Conservation (phyloP, 2,797 vertebrate species). For the Pampus argenteus region DNA sequence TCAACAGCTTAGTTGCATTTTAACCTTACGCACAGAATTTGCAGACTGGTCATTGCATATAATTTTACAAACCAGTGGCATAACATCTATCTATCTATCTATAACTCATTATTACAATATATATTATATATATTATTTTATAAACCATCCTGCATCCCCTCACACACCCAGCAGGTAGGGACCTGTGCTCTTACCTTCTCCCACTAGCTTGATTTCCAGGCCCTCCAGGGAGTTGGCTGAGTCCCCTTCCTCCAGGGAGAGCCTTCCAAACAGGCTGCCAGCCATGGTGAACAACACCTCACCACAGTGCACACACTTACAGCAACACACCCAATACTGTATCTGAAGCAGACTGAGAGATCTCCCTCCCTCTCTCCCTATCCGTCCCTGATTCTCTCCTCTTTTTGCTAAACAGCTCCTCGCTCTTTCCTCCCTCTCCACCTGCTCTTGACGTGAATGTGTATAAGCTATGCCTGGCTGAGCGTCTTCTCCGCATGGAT, state of each 20-base stretch:
- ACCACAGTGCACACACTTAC: conserved; percentile 58
- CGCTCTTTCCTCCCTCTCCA: conserved; percentile 62
- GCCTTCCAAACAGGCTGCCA: conserved; percentile 81
- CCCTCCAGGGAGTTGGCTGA: conserved; percentile 82
- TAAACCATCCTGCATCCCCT: conserved; percentile 8
- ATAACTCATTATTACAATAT: too few relatives aligned
- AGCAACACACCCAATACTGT: conserved; percentile 71
- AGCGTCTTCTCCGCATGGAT: conserved; percentile 74
- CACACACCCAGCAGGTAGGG: conserved; percentile 26
- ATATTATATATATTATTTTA: too few relatives aligned
- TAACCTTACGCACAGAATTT: background rate
- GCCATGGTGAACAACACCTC: conserved; percentile 80
- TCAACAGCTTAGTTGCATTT: conserved; percentile 10
- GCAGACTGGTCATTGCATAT: too few relatives aligned
- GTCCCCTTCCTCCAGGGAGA: conserved; percentile 82
- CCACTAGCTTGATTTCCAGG: conserved; percentile 74
- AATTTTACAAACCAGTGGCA: background rate
- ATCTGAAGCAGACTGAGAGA: conserved; percentile 55
- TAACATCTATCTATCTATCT: too few relatives aligned
- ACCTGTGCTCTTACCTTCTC: conserved; percentile 76
- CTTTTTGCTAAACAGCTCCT: conserved; percentile 51
- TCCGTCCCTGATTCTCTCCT: conserved; percentile 43
- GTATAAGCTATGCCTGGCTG: conserved; percentile 78
- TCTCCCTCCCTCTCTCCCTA: conserved; percentile 38
- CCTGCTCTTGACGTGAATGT: conserved; percentile 67